Conservation (phyloP, 2,888 invertebrate genomes). For the Ichneumon xanthorius region DNA sequence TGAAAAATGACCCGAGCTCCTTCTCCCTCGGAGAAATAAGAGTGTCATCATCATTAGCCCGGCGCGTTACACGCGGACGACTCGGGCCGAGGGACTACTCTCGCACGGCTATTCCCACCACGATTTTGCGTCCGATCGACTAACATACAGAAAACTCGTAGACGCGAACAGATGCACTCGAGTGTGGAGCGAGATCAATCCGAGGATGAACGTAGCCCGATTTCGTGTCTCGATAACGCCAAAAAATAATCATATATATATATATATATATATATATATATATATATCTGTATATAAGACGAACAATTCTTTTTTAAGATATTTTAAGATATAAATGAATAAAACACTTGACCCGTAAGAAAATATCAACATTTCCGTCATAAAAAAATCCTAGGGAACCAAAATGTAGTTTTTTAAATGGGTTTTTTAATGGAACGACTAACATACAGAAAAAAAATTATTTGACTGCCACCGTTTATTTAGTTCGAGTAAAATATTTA, state of each 20-base stretch:
- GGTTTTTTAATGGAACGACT: too few relatives aligned
- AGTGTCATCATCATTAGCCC: conserved; percentile 85
- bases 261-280: not conserved
- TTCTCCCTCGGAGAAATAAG: conserved; percentile 82
- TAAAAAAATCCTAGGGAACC: too few relatives aligned
- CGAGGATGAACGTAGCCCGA: not conserved
- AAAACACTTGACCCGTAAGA: not conserved
- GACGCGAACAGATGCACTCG: conserved; percentile 9
- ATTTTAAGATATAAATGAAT: not conserved
- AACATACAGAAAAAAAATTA: too few relatives aligned
- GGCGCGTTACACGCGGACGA: conserved; percentile 79
- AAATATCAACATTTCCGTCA: too few relatives aligned
- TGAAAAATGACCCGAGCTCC: conserved; percentile 83
- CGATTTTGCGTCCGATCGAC: conserved; percentile 11
- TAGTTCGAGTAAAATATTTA: too few relatives aligned
- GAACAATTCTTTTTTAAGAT: not conserved
- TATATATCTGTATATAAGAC: not conserved
- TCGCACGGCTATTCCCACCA: conserved; percentile 16
- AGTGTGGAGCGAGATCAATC: not conserved
- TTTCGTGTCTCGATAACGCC: not conserved
- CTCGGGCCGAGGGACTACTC: conserved; percentile 41
- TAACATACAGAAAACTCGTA: conserved; percentile 9
- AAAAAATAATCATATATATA: not conserved
- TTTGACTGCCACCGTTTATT: too few relatives aligned
- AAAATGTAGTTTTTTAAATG: too few relatives aligned